Conservation (phyloP, 2,113 vertebrate genomes). For the Marmota monax region DNA sequence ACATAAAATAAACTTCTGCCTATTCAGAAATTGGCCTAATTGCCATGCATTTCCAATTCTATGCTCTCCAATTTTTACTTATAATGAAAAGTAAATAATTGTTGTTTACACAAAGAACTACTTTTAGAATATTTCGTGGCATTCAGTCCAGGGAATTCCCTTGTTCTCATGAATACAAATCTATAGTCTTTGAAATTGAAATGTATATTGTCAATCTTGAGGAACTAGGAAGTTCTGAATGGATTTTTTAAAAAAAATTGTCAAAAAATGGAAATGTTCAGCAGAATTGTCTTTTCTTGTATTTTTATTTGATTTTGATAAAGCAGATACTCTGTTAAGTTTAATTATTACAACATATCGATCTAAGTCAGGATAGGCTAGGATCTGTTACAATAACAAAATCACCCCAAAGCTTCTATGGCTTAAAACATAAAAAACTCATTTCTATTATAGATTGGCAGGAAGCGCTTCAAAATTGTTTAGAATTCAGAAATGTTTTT, state of each 20-base stretch:
- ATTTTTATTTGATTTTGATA: slow-evolving; percentile 57
- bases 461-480: neutral
- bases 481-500: slow-evolving; percentile 31
- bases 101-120: neutral
- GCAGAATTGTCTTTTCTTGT: neutral
- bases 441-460: neutral
- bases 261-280: neutral
- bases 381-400: slow-evolving; percentile 22
- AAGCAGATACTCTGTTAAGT: neutral
- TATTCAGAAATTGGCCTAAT: slow-evolving; percentile 13
- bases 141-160: slow-evolving; percentile 5
- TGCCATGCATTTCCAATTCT: neutral
- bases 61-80: neutral
- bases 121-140: neutral
- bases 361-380: neutral
- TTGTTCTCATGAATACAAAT: neutral
- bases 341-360: neutral
- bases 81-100: neutral
- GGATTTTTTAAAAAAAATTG: slow-evolving; percentile 32
- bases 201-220: neutral
- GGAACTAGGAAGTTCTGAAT: neutral
- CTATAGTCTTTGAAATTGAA: neutral
- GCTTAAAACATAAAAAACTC: slow-evolving; percentile 36
- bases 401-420: neutral
- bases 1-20: neutral